Base-by-base conservation (phyloP, 2,888 invertebrate species). In the Oscheius sp. region DNA sequence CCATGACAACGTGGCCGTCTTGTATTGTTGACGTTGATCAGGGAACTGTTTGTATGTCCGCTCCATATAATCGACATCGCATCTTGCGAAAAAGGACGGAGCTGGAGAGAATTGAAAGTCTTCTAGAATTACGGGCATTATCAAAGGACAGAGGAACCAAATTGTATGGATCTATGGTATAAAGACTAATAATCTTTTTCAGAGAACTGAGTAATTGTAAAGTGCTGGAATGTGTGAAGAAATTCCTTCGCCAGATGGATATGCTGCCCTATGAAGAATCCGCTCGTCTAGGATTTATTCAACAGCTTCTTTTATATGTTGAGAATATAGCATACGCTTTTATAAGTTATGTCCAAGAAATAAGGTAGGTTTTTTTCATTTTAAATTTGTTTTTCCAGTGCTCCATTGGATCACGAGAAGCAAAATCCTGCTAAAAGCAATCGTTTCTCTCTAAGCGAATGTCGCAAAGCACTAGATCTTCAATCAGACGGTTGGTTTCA, bases 21-120 rank as follows among this genome's bases (percentile, higher is more conserved):
- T 80, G 80, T 41, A 68, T 84, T 6, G 74, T 84, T 22, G 84
- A 84, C 67, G 51, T 82, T 2, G 83, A 85, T 47, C 66, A 78
- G 45, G 63, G 71, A 4, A 74, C 78, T 6, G 84, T 84, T 26
- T 75, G 75, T 32, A 69, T 74, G 51, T 80, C 83, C 8, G 78
- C 82, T 22, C 67, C 77, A 2, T 82, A 69, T 44, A 67, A 62
- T 33, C 49, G 70, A 33, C 77, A 77, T 68, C 69, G 77, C 5
- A 47, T 74, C 4, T 32, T 72, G 6, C 30, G 77, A 30, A 68
- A 71, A 28, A 63, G 70, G 20, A 69, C 74, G 22, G 77, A 77
- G 44, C 63, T 72, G 9, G 30, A 71, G 50, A 68, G 74, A 8
- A 67, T 77, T 14, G 68, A 72, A 2, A 32, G 70, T 32, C 68